A percentile compares a stretch with the other conserved stretches of the same genome.
These are phyloP conservation scores for Ceriagrion tenellum DNA, from an alignment of 2,888 invertebrate genomes.

Conservation along the genomic window DNA sequence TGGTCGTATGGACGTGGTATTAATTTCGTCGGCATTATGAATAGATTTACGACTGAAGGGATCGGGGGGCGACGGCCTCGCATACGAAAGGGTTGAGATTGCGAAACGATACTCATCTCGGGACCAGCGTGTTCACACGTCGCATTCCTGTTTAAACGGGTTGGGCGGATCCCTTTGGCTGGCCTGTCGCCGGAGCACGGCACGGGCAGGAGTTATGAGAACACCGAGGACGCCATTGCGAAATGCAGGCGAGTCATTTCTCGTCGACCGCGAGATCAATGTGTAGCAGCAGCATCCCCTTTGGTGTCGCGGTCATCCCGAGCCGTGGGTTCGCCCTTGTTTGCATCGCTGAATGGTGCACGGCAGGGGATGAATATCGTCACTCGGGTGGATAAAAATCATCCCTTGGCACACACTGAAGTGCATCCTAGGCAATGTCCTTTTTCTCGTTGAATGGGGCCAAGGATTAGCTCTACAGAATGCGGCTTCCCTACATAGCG, in stretches of 20 bases:
- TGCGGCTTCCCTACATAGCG: not conserved
- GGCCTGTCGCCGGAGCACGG: not conserved
- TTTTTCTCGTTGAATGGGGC: not conserved
- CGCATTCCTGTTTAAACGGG: not conserved
- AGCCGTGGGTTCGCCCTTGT: not conserved
- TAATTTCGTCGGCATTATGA: not conserved
- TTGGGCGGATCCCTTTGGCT: not conserved
- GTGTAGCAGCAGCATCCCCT: not conserved
- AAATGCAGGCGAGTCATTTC: not conserved
- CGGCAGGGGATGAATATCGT: not conserved
- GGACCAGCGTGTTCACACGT: not conserved
- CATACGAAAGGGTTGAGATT: not conserved
- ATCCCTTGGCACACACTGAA: not conserved
- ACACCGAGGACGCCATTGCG: not conserved
- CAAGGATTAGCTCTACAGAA: not conserved
- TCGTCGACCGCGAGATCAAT: not conserved
- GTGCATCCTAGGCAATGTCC: not conserved
- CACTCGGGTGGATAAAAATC: not conserved
- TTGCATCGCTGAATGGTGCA: not conserved
- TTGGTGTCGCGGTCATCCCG: not conserved
- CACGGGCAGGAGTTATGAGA: not conserved
- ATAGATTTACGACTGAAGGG: conserved; percentile 7
- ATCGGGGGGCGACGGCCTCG: not conserved
- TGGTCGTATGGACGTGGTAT: too few relatives aligned
- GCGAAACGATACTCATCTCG: not conserved